Percentiles rank a stretch among this genome's conserved stretches.
Conservation (phyloP, 2,113 vertebrate species). For the Leucoraja erinaceus region DNA sequence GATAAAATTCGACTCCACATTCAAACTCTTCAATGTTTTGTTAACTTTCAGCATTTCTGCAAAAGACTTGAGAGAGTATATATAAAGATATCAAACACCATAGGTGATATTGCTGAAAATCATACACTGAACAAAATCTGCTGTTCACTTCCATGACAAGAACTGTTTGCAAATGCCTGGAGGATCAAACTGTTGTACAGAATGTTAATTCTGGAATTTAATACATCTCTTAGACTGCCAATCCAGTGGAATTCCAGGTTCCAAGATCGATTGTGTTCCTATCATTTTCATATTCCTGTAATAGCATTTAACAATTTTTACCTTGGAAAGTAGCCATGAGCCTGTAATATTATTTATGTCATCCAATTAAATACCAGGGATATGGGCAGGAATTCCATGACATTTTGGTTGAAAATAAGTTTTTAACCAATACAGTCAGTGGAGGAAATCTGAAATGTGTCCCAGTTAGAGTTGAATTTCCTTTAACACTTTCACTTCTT, state of each 20-base stretch:
- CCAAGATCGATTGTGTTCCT: not conserved
- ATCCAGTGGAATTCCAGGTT: not conserved
- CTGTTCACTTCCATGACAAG: not conserved
- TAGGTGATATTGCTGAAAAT: not conserved
- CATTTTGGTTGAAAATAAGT: not conserved
- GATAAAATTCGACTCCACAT: constrained; percentile 97
- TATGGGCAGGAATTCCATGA: not conserved
- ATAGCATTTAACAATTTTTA: not conserved
- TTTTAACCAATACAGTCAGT: too few relatives aligned
- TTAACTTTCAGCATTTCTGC: constrained; percentile 92
- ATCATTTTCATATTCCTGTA: not conserved
- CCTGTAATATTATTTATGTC: not conserved
- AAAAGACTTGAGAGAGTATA: constrained; percentile 63
- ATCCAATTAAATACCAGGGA: not conserved
- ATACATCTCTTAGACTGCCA: not conserved
- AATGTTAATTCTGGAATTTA: not conserved
- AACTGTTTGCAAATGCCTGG: not conserved
- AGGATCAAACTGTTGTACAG: not conserved
- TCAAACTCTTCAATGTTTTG: constrained; percentile 77
- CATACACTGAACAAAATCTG: not conserved
- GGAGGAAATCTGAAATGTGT: not conserved
- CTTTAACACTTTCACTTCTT: not conserved
- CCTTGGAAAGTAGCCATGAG: not conserved
- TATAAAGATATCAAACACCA: not conserved
- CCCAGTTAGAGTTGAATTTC: not conserved